Percentiles rank a stretch among this genome's conserved stretches.
Conservation (phyloP, 2,888 invertebrate genomes). For the Pollenia labialis region DNA sequence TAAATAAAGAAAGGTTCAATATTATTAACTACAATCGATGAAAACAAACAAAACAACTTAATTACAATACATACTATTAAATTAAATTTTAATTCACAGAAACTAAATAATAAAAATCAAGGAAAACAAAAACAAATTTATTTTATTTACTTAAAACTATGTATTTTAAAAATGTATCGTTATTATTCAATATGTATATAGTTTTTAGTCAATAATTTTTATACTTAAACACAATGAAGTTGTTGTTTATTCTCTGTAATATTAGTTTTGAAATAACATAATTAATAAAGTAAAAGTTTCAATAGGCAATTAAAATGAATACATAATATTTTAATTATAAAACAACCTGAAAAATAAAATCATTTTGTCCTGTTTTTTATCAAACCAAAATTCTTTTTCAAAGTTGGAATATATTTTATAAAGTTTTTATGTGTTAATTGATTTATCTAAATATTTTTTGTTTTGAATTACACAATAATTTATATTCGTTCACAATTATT, state of each 20-base stretch:
- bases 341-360: slow-evolving; percentile 24
- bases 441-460: slow-evolving; percentile 15
- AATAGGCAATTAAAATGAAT: slow-evolving; percentile 12
- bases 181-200: not conserved
- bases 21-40: slow-evolving; percentile 18
- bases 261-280: slow-evolving; percentile 12
- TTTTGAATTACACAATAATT: slow-evolving; percentile 49
- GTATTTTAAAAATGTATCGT: slow-evolving; percentile 20
- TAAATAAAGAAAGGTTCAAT: slow-evolving; percentile 38
- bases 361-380: slow-evolving; percentile 9
- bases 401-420: slow-evolving; percentile 26
- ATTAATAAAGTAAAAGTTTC: slow-evolving; percentile 18
- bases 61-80: slow-evolving; percentile 38
- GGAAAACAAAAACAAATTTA: slow-evolving; percentile 36
- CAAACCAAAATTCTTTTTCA: slow-evolving; percentile 20
- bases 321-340: slow-evolving; percentile 13
- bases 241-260: slow-evolving; percentile 22
- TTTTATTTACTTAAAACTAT: slow-evolving; percentile 46
- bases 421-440: slow-evolving; percentile 7
- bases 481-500: slow-evolving; percentile 50
- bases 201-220: slow-evolving; percentile 16
- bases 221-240: slow-evolving; percentile 51
- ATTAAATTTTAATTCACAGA: slow-evolving; percentile 56
- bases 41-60: slow-evolving; percentile 44
- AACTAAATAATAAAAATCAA: slow-evolving; percentile 24